Conservation (phyloP, 2,797 vertebrate species). For the Pteronotus mesoamericanus region DNA sequence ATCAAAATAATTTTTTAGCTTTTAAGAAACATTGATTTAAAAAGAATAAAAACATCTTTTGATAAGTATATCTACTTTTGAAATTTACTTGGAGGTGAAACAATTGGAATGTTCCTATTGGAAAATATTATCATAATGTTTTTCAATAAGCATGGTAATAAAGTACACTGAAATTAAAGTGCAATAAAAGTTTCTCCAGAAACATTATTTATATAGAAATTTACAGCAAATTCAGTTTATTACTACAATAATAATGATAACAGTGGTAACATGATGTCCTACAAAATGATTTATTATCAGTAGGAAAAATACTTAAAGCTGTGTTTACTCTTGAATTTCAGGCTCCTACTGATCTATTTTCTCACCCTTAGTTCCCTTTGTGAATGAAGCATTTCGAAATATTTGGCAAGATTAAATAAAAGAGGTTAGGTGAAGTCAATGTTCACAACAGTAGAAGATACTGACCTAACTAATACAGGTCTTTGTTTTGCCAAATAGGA, state of each 20-base stretch:
- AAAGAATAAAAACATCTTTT: constrained; percentile 35
- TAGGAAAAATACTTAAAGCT: not conserved
- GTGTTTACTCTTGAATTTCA: not conserved
- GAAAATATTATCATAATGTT: not conserved
- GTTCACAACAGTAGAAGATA: not conserved
- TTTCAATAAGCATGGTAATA: constrained; percentile 44
- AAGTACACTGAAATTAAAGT: not conserved
- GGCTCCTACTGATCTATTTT: not conserved
- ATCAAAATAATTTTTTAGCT: not conserved
- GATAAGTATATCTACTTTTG: not conserved
- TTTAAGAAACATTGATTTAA: not conserved
- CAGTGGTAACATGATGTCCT: not conserved
- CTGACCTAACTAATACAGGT: not conserved
- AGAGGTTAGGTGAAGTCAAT: not conserved
- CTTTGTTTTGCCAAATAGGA: not conserved
- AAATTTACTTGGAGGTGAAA: constrained; percentile 41
- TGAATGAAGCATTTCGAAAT: not conserved
- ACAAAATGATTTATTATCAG: not conserved
- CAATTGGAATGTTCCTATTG: not conserved
- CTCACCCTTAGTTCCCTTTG: not conserved
- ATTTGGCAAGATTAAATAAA: not conserved
- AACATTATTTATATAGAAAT: constrained; percentile 1
- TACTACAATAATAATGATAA: not conserved
- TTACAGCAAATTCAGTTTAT: not conserved
- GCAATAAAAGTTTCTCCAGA: not conserved